Evolutionary conservation across 92 coral and sea anemone genomes (phyloP).

Genomic region (Desmophyllum pertusum): DNA sequence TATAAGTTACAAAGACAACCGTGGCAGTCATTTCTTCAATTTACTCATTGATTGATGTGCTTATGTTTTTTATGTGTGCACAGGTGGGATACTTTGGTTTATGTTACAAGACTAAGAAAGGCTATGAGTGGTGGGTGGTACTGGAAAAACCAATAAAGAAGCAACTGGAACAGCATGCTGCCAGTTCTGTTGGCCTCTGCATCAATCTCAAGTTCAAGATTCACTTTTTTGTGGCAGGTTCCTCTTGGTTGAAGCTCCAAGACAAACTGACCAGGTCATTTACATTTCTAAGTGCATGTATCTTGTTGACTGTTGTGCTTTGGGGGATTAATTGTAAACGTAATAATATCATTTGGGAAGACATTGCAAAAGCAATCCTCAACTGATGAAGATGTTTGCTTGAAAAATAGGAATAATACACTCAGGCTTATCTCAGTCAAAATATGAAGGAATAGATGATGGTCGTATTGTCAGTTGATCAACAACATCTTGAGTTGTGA

Average conservation of each 20-base stretch:
- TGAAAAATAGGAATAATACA: too few species aligned
- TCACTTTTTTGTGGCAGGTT: constrained; percentile 79
- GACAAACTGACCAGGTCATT: constrained; percentile 83
- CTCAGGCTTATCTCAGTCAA: too few species aligned
- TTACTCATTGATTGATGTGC: background rate
- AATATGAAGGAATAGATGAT: too few species aligned
- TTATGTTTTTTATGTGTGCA: constrained; percentile 5
- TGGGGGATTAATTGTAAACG: too few species aligned
- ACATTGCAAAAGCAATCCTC: too few species aligned
- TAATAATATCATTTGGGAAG: too few species aligned
- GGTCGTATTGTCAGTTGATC: too few species aligned
- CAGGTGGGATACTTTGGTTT: constrained; percentile 93
- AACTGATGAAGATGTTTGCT: too few species aligned
- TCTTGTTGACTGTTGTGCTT: too few species aligned
- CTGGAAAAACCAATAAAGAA: constrained; percentile 82
- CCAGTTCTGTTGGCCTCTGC: constrained; percentile 42
- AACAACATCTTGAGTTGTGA: too few species aligned
- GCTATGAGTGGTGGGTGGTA: constrained; percentile 83
- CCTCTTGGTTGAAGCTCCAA: constrained; percentile 57
- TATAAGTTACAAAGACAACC: too few species aligned
- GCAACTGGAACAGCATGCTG: constrained; percentile 73
- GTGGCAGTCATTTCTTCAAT: too few species aligned
- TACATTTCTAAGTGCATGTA: background rate
- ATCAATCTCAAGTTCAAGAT: constrained; percentile 71
- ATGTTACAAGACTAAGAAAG: constrained; percentile 73